Percentiles rank a stretch among this genome's conserved stretches.
phyloP scores from a whole-genome alignment of 2,113 vertebrate genomes.

The Mola mola region DNA sequence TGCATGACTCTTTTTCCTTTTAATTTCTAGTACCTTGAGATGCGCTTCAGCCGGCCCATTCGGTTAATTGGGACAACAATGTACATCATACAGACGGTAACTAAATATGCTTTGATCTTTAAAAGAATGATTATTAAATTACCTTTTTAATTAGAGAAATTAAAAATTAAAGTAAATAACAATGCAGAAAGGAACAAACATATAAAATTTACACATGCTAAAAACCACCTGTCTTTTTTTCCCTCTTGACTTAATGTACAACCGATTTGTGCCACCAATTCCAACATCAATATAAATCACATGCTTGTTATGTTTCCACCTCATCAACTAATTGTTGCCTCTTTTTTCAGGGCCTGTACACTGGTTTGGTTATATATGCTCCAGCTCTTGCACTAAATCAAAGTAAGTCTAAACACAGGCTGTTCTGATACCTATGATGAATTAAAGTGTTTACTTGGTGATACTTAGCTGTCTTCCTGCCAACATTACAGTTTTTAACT shows the following conservation, averaged over 20 bases:
- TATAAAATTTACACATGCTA: background rate
- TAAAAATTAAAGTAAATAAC: background rate
- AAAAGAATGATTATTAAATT: background rate
- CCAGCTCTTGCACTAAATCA: slow-evolving; percentile 86
- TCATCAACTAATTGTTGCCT: slow-evolving; percentile 74
- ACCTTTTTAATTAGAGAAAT: background rate
- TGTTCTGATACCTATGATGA: background rate
- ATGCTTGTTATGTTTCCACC: slow-evolving; percentile 30
- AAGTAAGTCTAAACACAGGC: slow-evolving; percentile 69
- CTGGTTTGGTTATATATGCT: slow-evolving; percentile 85
- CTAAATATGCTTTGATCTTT: background rate
- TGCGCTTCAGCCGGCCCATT: slow-evolving; percentile 77
- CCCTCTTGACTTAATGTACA: slow-evolving; percentile 49
- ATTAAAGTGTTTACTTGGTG: background rate
- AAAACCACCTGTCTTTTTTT: slow-evolving; percentile 40
- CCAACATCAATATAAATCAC: slow-evolving; percentile 45
- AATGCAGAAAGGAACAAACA: background rate
- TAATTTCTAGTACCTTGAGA: slow-evolving; percentile 80
- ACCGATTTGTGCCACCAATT: background rate
- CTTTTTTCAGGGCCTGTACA: slow-evolving; percentile 79
- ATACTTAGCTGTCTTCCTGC: background rate
- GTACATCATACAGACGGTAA: slow-evolving; percentile 84
- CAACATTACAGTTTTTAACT: background rate
- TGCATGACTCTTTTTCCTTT: slow-evolving; percentile 15
- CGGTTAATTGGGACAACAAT: slow-evolving; percentile 81